Evolutionary conservation across 2,888 invertebrate species (phyloP).

Genomic region (Odontocolon sp.): DNA sequence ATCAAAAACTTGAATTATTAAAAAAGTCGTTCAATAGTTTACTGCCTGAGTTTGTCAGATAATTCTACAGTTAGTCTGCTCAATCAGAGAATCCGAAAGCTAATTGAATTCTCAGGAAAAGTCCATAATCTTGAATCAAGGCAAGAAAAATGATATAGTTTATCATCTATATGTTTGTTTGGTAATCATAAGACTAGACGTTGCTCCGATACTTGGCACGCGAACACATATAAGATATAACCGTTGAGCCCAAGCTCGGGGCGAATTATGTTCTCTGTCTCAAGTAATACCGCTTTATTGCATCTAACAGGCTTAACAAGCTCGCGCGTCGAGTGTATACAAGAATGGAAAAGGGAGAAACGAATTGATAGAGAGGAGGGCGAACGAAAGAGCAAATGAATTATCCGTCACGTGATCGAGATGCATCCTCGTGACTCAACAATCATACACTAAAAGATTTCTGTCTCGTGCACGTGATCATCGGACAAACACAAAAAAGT

Average conservation of each 20-base stretch:
- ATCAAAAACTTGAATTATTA: conserved; percentile 8
- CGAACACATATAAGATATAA: conserved; percentile 23
- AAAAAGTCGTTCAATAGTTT: background rate
- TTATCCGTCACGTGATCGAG: conserved; percentile 28
- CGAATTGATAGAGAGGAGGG: background rate
- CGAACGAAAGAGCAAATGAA: background rate
- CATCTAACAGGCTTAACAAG: conserved; percentile 56
- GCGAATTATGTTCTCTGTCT: conserved; percentile 17
- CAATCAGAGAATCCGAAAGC: background rate
- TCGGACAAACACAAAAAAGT: conserved; percentile 4
- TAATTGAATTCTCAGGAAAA: conserved; percentile 4
- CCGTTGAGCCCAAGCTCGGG: background rate
- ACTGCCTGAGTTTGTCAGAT: background rate
- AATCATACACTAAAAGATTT: conserved; percentile 11
- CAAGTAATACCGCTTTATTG: conserved; percentile 46
- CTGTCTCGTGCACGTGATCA: conserved; percentile 21
- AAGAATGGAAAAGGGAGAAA: background rate
- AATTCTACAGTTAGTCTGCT: background rate
- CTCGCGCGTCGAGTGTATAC: conserved; percentile 29
- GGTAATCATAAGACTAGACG: conserved; percentile 7
- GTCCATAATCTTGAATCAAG: conserved; percentile 11
- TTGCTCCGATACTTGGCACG: conserved; percentile 49
- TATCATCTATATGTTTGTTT: conserved; percentile 12
- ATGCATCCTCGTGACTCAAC: conserved; percentile 39
- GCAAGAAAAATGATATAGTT: conserved; percentile 14